Base-by-base conservation (phyloP, 2,797 vertebrate genomes). In the Xiphorhynchus erythropygius region DNA sequence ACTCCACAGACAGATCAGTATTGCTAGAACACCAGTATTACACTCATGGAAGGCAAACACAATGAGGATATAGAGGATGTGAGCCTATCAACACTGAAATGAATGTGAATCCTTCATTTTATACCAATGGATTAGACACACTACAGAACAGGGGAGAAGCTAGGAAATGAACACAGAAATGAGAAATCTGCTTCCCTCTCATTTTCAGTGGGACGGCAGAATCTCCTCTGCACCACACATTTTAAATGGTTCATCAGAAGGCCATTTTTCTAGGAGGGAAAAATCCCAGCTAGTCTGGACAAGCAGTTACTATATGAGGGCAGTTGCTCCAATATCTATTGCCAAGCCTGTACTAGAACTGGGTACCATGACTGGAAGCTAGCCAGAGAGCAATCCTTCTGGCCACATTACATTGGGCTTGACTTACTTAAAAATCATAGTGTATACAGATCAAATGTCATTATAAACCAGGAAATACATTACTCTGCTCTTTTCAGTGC, bases 381-480 rank as follows among this genome's bases (percentile, higher is more conserved):
- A 83, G 59, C 39, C 79, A 75, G 65, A 75, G 22, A 83, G 17
- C 53, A 60, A 52, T 57, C 73, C 83, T 90, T 78, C 79, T 50
- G 49, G 42, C 53, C 59, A 60, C 46, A 46, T 56, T 74, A 74
- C 30, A 65, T 18, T 42, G 47, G 33, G 49, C 7, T 49, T 80
- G 46, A 89, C 27, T 93, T 82, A 65, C 76, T 93, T 78, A 91
- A 92, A 94, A 93, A 73, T 52, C 50, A 49, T 18, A 22, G 7
- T 79, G 42, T 63, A 55, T 25, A 63, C 10, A 79, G 41, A 68
- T 39, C 50, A 85, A 41, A 85, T 80, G 84, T 77, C 39, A n/a
- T 63, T 55, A 82, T 42, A 77, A 87, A 83, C 37, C 39, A 81
- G 35, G 32, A 89, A 88, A 88, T 46, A 7, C 22, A 52, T 70